Evolutionary conservation across 2,888 invertebrate genomes (phyloP).

Genomic region (Agriotes lineatus): DNA sequence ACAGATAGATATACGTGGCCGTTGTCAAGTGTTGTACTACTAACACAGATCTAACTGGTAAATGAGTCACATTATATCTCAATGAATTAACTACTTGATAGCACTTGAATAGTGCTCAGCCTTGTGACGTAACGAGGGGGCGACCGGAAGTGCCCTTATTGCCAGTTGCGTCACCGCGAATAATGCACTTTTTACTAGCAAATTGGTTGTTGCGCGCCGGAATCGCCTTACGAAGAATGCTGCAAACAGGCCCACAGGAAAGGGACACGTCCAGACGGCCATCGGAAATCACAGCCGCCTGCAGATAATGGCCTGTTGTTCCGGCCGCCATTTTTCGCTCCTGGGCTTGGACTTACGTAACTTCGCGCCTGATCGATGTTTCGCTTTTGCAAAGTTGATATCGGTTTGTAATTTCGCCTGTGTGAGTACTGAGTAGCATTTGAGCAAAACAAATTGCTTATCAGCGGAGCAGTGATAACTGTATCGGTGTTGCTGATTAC

Average conservation of each 20-base stretch:
- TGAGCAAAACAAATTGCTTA: too few relatives aligned
- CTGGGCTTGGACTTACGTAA: slow-evolving; percentile 45
- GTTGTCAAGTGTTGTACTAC: slow-evolving; percentile 21
- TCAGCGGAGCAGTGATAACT: too few relatives aligned
- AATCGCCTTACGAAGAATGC: slow-evolving; percentile 15
- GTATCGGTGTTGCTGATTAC: too few relatives aligned
- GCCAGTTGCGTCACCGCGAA: slow-evolving; percentile 49
- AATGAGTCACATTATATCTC: slow-evolving; percentile 58
- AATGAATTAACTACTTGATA: slow-evolving; percentile 65
- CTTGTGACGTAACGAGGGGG: slow-evolving; percentile 63
- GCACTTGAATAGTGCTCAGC: slow-evolving; percentile 60
- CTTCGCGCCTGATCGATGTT: not conserved
- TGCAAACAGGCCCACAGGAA: slow-evolving; percentile 27
- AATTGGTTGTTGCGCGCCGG: slow-evolving; percentile 18
- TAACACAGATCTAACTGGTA: slow-evolving; percentile 50
- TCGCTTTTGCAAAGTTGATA: too few relatives aligned
- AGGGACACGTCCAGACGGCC: slow-evolving; percentile 31
- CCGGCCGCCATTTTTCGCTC: slow-evolving; percentile 32
- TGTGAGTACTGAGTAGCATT: too few relatives aligned
- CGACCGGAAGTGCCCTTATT: slow-evolving; percentile 58
- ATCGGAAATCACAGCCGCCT: slow-evolving; percentile 12
- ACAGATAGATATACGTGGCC: slow-evolving; percentile 41
- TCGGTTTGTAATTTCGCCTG: too few relatives aligned
- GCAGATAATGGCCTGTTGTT: slow-evolving; percentile 1
- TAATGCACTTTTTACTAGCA: slow-evolving; percentile 43